Evolutionary conservation across 64 coral and sea anemone species (phyloP), one percentile per base, ranked within the genome.

Genomic region (Actinia equina): DNA sequence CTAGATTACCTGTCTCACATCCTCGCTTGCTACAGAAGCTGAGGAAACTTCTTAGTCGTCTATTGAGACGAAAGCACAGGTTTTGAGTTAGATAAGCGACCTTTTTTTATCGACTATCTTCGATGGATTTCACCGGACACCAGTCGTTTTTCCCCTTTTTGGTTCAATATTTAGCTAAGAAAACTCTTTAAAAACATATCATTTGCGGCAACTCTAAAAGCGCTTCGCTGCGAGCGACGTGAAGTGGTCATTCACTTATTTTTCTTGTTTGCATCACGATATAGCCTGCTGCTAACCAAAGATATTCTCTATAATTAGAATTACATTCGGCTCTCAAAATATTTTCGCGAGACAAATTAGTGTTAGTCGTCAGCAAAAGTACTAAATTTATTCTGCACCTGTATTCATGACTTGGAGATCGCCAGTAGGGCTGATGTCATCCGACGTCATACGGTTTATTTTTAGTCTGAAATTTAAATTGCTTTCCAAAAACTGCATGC

Each of bases 311-410:
- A 85, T 85, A 58, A 85, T 85, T 85, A 61, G 53, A 85, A 85
- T 85, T 85, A 60, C 52, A 85, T 63, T 85, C 62, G 55, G 49
- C 25, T 85, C 30, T 85, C 52, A 60, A 16, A 57, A 60, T 58
- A 58, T 85, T 60, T 85, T 85, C 52, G 18, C n/a, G 59, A 57
- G 56, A 85, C 53, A 58, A 74, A 85, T 85, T 85, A 85, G 51
- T 58, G 83, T 44, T 62, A 60, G 83, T 85, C 83, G 83, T 85
- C 83, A 85, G 83, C 83, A 85, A 62, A 82, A 63, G 53, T 85
- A 43, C 83, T 85, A 85, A 85, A 63, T 85, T 85, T 41, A 63
- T 63, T 43, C 52, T 85, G 56, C 83, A 85, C 83, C 83, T 85
- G 83, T 63, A 23, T 10, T 69, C 37, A 79, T 19, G 77, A 79